Evolutionary conservation across 2,888 invertebrate species (phyloP), one percentile per base, ranked within the genome.

Genomic region (Drosophila lutescens): DNA sequence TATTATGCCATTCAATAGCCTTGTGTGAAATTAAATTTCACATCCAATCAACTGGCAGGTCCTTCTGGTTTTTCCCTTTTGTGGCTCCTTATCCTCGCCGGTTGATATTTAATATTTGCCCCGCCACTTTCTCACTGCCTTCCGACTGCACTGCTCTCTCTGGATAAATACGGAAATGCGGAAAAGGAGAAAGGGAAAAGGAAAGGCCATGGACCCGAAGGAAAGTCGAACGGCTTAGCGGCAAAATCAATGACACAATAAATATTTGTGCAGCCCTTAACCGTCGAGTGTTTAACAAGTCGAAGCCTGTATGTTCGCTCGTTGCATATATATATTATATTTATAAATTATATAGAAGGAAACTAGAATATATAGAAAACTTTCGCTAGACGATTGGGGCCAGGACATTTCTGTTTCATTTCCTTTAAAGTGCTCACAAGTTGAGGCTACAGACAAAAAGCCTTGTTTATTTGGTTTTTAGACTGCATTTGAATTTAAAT

Each of bases 241-340:
- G 79, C 78, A 80, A 89, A 88, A 88, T 88, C 88, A 88, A 88
- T 88, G 87, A 82, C 87, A 86, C 79, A 82, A 85, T 87, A 88
- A 88, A 88, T 88, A 89, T 89, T 88, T 88, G 89, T 79, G 75
- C 78, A 79, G 76, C 78, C 77, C 87, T 87, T 83, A 86, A 86
- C 83, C 73, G 57, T 71, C 34, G 77, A 83, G 83, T 80, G 86
- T 83, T 86, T 79, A 82, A 82, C 78, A 79, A 79, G 76, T 78
- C 78, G 72, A 82, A 55, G 57, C 58, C 63, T 62, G 36, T 46
- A 43, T 55, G 34, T 49, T 43, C 26, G 26, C 36, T 43, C 30
- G 23, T 6, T 44, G 23, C 47, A 17, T 63, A 54, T 55, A 67
- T 61, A 65, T n/a, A 40, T 40, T 50, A 58, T 46, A 57, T 32